These are phyloP conservation scores for Suillia variegata DNA, from an alignment of 2,888 invertebrate genomes.

Conservation along the genomic window DNA sequence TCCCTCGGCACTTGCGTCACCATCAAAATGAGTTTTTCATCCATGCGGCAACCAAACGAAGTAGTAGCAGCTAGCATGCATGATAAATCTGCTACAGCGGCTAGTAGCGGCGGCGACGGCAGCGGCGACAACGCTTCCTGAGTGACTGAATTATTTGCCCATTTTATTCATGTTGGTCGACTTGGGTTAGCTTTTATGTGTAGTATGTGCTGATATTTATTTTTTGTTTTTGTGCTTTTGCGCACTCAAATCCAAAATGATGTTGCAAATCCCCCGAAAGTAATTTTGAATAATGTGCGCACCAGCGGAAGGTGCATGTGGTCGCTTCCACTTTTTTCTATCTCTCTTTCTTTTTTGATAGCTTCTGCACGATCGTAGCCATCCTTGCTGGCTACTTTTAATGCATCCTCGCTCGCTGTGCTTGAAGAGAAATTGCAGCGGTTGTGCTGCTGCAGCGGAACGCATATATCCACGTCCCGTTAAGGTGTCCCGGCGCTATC, in stretches of 20 bases:
- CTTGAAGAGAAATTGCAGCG: too few relatives aligned
- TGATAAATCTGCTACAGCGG: not conserved
- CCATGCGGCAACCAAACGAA: not conserved
- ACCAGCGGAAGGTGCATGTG: not conserved
- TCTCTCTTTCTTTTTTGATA: too few relatives aligned
- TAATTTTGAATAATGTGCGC: constrained; percentile 5
- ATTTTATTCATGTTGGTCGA: constrained; percentile 20
- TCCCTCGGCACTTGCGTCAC: not conserved
- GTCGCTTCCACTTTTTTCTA: too few relatives aligned
- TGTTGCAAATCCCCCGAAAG: not conserved
- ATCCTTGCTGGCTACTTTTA: too few relatives aligned
- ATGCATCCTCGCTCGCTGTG: too few relatives aligned
- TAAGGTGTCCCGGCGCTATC: not conserved
- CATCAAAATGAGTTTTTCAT: not conserved
- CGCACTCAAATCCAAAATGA: constrained; percentile 4
- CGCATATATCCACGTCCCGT: not conserved
- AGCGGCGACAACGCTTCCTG: not conserved
- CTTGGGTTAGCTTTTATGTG: too few relatives aligned
- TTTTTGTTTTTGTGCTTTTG: too few relatives aligned
- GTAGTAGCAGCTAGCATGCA: not conserved
- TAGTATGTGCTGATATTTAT: too few relatives aligned
- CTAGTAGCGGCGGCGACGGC: not conserved
- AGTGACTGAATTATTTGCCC: constrained; percentile 23
- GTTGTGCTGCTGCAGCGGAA: not conserved
- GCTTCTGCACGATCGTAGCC: too few relatives aligned